A percentile compares a stretch with the other conserved stretches of the same genome.
Conservation (phyloP, 2,113 vertebrate species). For the Zingel zingel region DNA sequence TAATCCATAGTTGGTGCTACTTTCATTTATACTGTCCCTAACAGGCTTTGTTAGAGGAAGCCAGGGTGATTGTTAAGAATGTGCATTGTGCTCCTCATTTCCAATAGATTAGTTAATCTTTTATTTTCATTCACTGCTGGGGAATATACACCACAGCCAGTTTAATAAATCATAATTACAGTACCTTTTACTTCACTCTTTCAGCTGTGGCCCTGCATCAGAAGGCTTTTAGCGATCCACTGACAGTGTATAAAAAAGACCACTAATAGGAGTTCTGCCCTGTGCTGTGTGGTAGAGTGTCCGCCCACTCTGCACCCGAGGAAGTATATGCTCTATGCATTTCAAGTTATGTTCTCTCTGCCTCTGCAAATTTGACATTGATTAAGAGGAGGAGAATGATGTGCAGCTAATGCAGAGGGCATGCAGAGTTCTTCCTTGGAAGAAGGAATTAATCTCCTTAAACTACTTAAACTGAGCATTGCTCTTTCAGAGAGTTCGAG, state of each 20-base stretch:
- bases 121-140: conserved; percentile 37
- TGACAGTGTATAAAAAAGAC: conserved; percentile 44
- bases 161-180: conserved; percentile 60
- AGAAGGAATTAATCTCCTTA: conserved; percentile 76
- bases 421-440: conserved; percentile 51
- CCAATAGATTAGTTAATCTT: conserved; percentile 42
- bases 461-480: conserved; percentile 58
- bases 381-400: conserved; percentile 63
- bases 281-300: conserved; percentile 24
- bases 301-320: conserved; percentile 11
- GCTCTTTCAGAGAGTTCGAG: conserved; percentile 47
- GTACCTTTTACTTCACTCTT: conserved; percentile 10
- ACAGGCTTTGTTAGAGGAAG: conserved; percentile 38
- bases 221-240: conserved; percentile 30
- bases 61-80: conserved; percentile 39
- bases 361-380: conserved; percentile 70
- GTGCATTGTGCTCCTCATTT: conserved; percentile 43
- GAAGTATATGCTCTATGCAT: conserved; percentile 37
- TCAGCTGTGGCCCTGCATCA: conserved; percentile 30
- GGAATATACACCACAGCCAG: conserved; percentile 27
- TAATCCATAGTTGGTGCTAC: conserved; percentile 48
- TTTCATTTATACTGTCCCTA: conserved; percentile 49
- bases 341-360: conserved; percentile 44
- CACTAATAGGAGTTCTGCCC: conserved; percentile 62
- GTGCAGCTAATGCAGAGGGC: conserved; percentile 60